Percentiles rank a stretch among this genome's conserved stretches.
Evolutionary conservation across 1,140 invertebrate genomes (phyloP).

Genomic region (Odontomachus brunneus): DNA sequence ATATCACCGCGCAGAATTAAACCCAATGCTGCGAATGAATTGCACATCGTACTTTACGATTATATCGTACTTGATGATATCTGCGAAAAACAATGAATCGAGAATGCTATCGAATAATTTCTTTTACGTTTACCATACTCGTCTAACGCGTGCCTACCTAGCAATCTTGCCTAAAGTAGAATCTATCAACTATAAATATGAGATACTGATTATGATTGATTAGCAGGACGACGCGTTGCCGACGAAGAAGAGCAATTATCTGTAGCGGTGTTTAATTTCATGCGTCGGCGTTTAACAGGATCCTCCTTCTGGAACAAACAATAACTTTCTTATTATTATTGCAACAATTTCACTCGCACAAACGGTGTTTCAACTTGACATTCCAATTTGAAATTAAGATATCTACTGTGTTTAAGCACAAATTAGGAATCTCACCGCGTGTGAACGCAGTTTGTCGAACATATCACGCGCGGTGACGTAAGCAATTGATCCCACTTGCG

Average conservation of each 20-base stretch:
- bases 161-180: neutral
- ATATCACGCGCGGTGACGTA: slow-evolving; percentile 28
- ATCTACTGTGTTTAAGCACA: neutral
- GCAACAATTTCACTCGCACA: neutral
- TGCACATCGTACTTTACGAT: neutral
- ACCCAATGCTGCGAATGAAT: neutral
- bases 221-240: neutral
- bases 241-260: neutral
- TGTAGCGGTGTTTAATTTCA: neutral
- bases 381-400: neutral
- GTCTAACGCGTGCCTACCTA: slow-evolving; percentile 23
- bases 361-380: neutral
- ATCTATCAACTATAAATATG: slow-evolving; percentile 3
- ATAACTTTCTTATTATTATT: neutral
- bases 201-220: slow-evolving; percentile 8
- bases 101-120: neutral
- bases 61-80: neutral
- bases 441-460: slow-evolving; percentile 30
- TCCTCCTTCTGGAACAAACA: slow-evolving; percentile 38
- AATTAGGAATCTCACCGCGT: slow-evolving; percentile 8
- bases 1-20: slow-evolving; percentile 12
- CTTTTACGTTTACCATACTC: neutral
- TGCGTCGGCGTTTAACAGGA: slow-evolving; percentile 1
- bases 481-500: slow-evolving; percentile 25
- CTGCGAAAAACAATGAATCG: slow-evolving; percentile 1